phyloP scores from a whole-genome alignment of 2,113 vertebrate species.

The Miniopterus natalensis region DNA sequence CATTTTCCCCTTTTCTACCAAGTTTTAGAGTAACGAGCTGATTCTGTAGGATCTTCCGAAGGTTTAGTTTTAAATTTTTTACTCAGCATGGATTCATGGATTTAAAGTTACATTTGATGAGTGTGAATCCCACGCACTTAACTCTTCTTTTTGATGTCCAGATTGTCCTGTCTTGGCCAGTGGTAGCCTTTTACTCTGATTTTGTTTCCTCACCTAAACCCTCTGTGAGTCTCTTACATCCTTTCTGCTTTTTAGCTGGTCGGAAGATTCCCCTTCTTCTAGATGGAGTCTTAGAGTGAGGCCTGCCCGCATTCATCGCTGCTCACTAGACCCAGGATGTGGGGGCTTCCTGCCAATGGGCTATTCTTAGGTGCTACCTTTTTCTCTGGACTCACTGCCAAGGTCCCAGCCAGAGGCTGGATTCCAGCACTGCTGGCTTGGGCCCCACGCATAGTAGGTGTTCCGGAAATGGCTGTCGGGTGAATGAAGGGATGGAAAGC shows the following conservation, averaged over 20 bases:
- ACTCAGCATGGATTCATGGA: neutral
- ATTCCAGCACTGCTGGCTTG: neutral
- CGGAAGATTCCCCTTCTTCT: neutral
- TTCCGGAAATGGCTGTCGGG: conserved; percentile 77
- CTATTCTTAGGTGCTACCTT: conserved; percentile 54
- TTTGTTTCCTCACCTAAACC: neutral
- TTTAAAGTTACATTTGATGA: neutral
- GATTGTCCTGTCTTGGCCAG: neutral
- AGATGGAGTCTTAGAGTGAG: neutral
- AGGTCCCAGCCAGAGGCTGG: conserved; percentile 48
- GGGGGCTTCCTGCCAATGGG: neutral
- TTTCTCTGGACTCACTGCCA: neutral
- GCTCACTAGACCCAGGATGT: neutral
- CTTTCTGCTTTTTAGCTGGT: neutral
- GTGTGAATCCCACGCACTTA: neutral
- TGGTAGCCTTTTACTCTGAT: neutral
- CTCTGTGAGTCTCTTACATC: neutral
- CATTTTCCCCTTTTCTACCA: neutral
- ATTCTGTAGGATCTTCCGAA: neutral
- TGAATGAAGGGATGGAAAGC: conserved; percentile 73
- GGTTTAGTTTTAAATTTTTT: neutral
- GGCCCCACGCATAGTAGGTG: conserved; percentile 74
- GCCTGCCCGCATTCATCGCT: rapidly evolving
- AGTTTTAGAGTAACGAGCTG: neutral
- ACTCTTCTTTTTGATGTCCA: neutral